These are phyloP conservation scores for Siderastrea radians DNA, from an alignment of 92 coral and sea anemone genomes.

Conservation along the genomic window DNA sequence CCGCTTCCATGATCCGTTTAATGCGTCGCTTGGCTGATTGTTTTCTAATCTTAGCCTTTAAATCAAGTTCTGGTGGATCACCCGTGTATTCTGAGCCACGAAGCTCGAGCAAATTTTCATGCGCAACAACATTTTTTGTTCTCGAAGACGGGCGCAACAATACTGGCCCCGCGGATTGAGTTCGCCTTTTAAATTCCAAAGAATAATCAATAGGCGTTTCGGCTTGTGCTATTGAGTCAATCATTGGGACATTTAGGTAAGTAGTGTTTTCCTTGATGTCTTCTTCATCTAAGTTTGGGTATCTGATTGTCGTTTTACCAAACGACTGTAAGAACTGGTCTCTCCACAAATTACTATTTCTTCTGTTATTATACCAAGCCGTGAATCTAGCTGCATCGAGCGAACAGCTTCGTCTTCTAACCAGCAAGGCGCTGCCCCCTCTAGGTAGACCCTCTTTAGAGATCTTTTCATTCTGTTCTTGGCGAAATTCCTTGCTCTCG, in stretches of 20 bases:
- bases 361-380: constrained; percentile 16
- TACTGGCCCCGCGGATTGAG: constrained; percentile 47
- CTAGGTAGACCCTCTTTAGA: background rate
- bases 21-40: constrained; percentile 83
- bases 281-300: constrained; percentile 64
- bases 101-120: constrained; percentile 57
- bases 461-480: background rate
- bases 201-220: background rate
- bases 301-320: constrained; percentile 65
- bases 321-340: constrained; percentile 79
- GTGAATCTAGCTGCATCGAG: constrained; percentile 11
- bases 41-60: constrained; percentile 68
- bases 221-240: background rate
- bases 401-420: constrained; percentile 20
- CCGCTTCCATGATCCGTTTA: constrained; percentile 77
- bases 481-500: background rate
- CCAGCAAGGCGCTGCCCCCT: constrained; percentile 2
- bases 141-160: background rate
- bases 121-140: background rate
- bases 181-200: background rate
- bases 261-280: constrained; percentile 24
- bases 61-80: constrained; percentile 10
- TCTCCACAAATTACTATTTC: constrained; percentile 58
- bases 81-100: constrained; percentile 73
- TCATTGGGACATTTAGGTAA: background rate